These are phyloP conservation scores for Neoitamus cyanurus DNA, from an alignment of 2,888 invertebrate species.

Conservation along the genomic window DNA sequence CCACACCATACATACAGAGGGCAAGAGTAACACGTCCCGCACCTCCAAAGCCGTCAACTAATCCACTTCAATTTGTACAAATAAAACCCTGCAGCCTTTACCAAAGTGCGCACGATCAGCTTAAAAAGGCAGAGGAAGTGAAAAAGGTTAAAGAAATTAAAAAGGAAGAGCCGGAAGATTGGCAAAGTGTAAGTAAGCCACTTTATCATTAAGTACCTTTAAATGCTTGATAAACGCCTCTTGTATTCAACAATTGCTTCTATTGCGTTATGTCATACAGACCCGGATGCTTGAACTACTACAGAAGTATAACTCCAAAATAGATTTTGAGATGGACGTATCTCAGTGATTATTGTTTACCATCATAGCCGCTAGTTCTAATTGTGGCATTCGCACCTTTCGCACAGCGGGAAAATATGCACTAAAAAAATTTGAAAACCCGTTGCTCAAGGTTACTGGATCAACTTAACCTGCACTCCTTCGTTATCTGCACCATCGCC, in stretches of 20 bases:
- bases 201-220: background rate
- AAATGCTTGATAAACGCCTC: background rate
- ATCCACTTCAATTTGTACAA: constrained; percentile 90
- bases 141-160: constrained; percentile 83
- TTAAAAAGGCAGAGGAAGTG: constrained; percentile 85
- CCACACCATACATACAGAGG: constrained; percentile 65
- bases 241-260: background rate
- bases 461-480: background rate
- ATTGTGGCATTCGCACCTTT: too few relatives aligned
- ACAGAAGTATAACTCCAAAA: too few relatives aligned
- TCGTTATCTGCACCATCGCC: constrained; percentile 3
- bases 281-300: background rate
- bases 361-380: background rate
- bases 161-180: constrained; percentile 87
- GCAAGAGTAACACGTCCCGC: constrained; percentile 76
- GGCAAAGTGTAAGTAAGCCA: constrained; percentile 87
- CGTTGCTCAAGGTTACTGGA: background rate
- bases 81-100: constrained; percentile 89
- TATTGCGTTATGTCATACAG: background rate
- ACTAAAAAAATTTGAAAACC: background rate
- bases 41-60: constrained; percentile 84
- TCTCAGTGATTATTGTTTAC: background rate
- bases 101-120: constrained; percentile 85
- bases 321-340: background rate
- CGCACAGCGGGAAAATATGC: background rate